Base-by-base conservation (phyloP, 1,140 invertebrate genomes). In the Drosophila ananassae region DNA sequence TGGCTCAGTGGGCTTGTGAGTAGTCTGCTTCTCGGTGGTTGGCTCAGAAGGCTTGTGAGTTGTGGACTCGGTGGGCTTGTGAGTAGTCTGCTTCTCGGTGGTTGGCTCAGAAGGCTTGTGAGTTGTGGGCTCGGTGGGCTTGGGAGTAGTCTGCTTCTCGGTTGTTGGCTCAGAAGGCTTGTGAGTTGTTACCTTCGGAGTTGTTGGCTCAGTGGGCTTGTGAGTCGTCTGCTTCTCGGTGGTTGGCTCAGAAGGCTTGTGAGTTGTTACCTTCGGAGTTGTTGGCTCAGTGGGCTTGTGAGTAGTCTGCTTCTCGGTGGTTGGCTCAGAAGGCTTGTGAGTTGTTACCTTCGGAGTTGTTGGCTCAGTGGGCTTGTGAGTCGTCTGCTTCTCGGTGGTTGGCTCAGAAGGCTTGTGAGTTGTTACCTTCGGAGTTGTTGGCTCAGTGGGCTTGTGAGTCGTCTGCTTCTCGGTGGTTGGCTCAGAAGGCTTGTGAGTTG, bases 71-170 rank as follows among this genome's bases (percentile, higher is more conserved):
- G 39, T 28, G 3, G 55, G 55, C 2, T 30, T 46, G 22, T 21
- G 25, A 30, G 37, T 46, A 17, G 54, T 54, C 0, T 39, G 54
- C 13, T 46, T 46, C 3, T 10, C 7, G 1, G 13, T 30, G 0
- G 55, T 57, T n/a, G n/a, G 13, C 2, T 56, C 54, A 12, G 54
- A 24, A 6, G 54, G 54, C 3, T 21, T 44, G 22, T 25, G 37
- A 44, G 37, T 56, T 17, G 54, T 56, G 0, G 37, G 54, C 52
- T 54, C 52, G 2, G 52, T 37, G 21, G 51, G 52, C 8, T 56
- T 56, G 0, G 2, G 6, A 6, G 37, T 28, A 0, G 54, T 56
- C 2, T 8, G n/a, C 1, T 56, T 37, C 32, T 32, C 8, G 32
- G 32, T 32, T 2, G 32, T 32, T 10, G 32, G 32, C 32, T 32